A percentile compares a stretch with the other conserved stretches of the same genome.
Conservation (phyloP, 2,888 invertebrate genomes). For the Syrphus vitripennis region DNA sequence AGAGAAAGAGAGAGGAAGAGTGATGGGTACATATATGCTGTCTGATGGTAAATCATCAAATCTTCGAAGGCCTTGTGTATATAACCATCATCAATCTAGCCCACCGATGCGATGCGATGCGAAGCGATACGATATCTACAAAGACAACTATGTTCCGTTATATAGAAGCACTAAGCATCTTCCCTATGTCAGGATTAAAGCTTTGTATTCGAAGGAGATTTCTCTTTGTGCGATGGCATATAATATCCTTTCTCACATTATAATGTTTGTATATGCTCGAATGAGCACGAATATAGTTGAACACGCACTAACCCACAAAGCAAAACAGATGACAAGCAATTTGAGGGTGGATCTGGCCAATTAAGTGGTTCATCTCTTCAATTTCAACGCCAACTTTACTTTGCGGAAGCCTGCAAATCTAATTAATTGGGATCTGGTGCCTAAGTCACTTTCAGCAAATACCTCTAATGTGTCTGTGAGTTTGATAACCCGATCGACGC, state of each 20-base stretch:
- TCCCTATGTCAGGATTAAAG: background rate
- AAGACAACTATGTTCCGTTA: background rate
- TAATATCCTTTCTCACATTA: constrained; percentile 13
- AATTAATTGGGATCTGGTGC: constrained; percentile 66
- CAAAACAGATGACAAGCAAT: constrained; percentile 69
- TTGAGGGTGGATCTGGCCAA: constrained; percentile 68
- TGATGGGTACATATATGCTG: no score
- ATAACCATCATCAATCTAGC: constrained; percentile 46
- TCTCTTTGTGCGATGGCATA: constrained; percentile 27
- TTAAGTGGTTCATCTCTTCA: constrained; percentile 69
- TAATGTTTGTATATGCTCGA: constrained; percentile 41
- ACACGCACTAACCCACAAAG: constrained; percentile 56
- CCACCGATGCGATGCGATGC: background rate
- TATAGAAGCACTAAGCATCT: background rate
- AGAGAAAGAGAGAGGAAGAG: background rate
- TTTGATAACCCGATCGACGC: constrained; percentile 3
- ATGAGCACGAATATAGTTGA: constrained; percentile 32
- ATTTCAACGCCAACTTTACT: constrained; percentile 61
- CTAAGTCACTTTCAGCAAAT: constrained; percentile 65
- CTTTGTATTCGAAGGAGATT: background rate
- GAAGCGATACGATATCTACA: background rate
- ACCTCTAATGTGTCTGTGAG: constrained; percentile 58
- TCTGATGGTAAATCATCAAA: constrained; percentile 43
- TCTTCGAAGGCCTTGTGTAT: constrained; percentile 12
- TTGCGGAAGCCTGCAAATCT: constrained; percentile 62